Evolutionary conservation across 1,140 invertebrate species (phyloP).

Genomic region (Drosophila sproati): DNA sequence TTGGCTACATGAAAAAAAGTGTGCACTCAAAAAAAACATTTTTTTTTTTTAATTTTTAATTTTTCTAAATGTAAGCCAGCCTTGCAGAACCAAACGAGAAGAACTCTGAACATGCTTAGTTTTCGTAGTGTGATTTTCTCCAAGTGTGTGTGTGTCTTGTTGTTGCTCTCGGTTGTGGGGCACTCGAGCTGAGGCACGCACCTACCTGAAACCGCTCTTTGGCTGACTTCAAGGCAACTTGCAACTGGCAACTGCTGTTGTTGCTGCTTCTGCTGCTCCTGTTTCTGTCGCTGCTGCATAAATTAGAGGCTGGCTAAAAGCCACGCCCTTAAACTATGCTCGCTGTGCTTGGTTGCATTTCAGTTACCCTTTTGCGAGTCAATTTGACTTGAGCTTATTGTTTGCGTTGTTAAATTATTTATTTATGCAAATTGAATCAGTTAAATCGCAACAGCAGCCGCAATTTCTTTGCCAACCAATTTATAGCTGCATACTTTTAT

Average conservation of each 20-base stretch:
- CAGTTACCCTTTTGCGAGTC: constrained; percentile 67
- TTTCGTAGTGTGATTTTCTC: not conserved
- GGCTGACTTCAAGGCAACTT: constrained; percentile 12
- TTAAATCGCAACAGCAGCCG: constrained; percentile 57
- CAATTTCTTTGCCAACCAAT: constrained; percentile 66
- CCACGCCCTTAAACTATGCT: constrained; percentile 1
- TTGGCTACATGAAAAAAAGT: constrained; percentile 40
- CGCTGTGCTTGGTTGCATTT: constrained; percentile 9
- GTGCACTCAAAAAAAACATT: not conserved
- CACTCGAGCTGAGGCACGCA: constrained; percentile 62
- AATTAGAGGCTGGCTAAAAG: constrained; percentile 51
- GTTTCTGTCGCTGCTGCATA: constrained; percentile 59
- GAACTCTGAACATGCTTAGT: no score
- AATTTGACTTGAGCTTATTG: constrained; percentile 75
- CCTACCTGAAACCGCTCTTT: constrained; percentile 28
- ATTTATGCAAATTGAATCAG: constrained; percentile 82
- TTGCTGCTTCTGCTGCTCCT: constrained; percentile 1
- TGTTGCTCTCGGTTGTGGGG: constrained; percentile 21
- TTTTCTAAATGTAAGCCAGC: no score
- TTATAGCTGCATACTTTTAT: constrained; percentile 73
- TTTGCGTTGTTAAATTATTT: constrained; percentile 75
- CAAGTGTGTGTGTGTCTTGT: constrained; percentile 1
- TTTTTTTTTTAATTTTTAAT: no score
- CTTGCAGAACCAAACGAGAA: no score
- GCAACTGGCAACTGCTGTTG: not conserved